Percentiles rank a stretch among this genome's conserved stretches.
Conservation (phyloP, 2,797 vertebrate genomes). For the Novumbra hubbsi region DNA sequence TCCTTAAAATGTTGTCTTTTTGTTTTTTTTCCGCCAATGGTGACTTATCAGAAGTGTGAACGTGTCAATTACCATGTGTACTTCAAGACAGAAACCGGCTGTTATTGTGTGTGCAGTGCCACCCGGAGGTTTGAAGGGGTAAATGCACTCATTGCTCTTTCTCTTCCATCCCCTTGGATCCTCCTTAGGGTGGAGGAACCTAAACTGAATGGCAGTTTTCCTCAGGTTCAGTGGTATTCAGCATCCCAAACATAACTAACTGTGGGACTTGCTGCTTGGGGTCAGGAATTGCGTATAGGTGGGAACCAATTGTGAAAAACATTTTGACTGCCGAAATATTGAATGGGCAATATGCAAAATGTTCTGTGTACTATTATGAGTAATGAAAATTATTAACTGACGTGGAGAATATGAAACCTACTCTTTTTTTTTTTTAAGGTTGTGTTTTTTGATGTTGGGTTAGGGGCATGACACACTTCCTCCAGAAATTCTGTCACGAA, state of each 20-base stretch:
- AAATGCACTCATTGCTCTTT: slow-evolving; percentile 56
- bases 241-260: slow-evolving; percentile 18
- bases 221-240: slow-evolving; percentile 92
- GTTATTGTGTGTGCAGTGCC: slow-evolving; percentile 73
- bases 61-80: slow-evolving; percentile 52
- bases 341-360: too few species aligned
- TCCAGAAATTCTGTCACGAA: too few species aligned
- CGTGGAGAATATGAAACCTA: too few species aligned
- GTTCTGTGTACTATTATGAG: too few species aligned
- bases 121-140: slow-evolving; percentile 63
- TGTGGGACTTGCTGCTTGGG: neutral
- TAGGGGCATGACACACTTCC: too few species aligned
- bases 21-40: slow-evolving; percentile 43
- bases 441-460: too few species aligned
- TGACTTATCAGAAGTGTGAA: slow-evolving; percentile 51
- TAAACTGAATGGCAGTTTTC: slow-evolving; percentile 74
- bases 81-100: slow-evolving; percentile 31
- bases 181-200: slow-evolving; percentile 53
- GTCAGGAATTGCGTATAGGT: too few species aligned
- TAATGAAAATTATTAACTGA: too few species aligned
- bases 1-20: slow-evolving; percentile 12
- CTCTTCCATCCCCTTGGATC: slow-evolving; percentile 52
- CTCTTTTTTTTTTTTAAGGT: too few species aligned
- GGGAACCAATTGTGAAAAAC: too few species aligned
- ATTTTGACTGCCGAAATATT: too few species aligned